Percentiles rank a stretch among this genome's conserved stretches.
These are phyloP conservation scores for Myotis myotis DNA, from an alignment of 2,797 vertebrate species.

Conservation along the genomic window DNA sequence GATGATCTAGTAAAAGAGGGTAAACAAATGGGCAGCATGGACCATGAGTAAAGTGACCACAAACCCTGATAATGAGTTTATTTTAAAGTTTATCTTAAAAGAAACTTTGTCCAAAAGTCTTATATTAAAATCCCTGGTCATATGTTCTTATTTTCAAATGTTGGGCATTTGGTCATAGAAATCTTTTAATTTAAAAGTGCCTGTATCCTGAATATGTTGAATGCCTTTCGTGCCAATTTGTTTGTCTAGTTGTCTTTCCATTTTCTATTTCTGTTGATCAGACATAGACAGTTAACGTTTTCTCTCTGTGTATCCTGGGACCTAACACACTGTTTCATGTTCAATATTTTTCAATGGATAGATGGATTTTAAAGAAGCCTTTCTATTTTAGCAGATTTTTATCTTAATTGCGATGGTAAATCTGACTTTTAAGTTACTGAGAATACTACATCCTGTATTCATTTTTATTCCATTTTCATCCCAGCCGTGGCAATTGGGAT, in stretches of 20 bases:
- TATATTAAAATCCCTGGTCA: neutral
- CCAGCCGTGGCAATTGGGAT: neutral
- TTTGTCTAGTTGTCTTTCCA: neutral
- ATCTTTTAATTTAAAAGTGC: neutral
- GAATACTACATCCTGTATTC: neutral
- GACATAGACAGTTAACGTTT: neutral
- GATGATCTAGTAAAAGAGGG: neutral
- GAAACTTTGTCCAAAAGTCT: neutral
- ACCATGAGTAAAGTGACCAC: neutral
- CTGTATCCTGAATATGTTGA: neutral
- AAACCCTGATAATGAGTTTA: neutral
- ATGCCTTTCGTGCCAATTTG: neutral
- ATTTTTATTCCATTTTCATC: neutral
- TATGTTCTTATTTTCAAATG: neutral
- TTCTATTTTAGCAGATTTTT: conserved; percentile 26
- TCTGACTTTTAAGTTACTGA: conserved; percentile 21
- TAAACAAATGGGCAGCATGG: neutral
- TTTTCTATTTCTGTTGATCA: conserved; percentile 27
- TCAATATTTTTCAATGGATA: neutral
- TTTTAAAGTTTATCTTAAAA: neutral
- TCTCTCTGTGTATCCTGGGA: neutral
- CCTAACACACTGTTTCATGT: neutral
- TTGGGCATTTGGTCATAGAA: neutral
- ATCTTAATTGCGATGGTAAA: conserved; percentile 12
- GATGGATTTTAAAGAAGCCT: conserved; percentile 39